Conservation (phyloP, 2,888 invertebrate genomes). For the Nemotelus pantherinus region DNA sequence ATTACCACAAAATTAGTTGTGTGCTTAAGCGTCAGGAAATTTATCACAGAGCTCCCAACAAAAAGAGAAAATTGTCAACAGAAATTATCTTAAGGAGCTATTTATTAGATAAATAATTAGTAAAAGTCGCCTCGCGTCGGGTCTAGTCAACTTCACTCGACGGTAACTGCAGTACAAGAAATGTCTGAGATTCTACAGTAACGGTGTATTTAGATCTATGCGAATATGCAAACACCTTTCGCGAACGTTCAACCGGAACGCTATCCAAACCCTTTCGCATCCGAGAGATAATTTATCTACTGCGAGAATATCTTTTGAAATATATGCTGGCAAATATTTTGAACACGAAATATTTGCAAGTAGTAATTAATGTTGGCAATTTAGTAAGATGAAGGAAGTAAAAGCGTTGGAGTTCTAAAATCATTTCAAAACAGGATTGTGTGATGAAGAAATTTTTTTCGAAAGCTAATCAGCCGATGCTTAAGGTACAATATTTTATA, state of each 20-base stretch:
- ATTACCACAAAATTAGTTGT: constrained; percentile 45
- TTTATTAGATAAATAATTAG: constrained; percentile 46
- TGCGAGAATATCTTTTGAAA: background rate
- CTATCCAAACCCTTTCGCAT: background rate
- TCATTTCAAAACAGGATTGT: too few relatives aligned
- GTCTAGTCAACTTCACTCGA: background rate
- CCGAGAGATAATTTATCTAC: background rate
- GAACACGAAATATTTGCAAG: constrained; percentile 11
- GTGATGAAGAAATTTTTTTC: too few relatives aligned
- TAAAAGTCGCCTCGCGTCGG: background rate
- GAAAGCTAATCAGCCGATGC: too few relatives aligned
- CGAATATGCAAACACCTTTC: too few relatives aligned
- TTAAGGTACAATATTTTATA: too few relatives aligned
- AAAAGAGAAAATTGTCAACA: constrained; percentile 44
- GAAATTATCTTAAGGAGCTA: constrained; percentile 45
- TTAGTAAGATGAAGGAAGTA: too few relatives aligned
- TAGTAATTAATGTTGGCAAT: background rate
- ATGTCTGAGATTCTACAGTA: too few relatives aligned
- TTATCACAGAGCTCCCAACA: constrained; percentile 31
- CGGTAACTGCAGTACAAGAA: too few relatives aligned
- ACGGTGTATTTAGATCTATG: too few relatives aligned
- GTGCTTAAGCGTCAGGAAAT: constrained; percentile 42
- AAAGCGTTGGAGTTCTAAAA: too few relatives aligned
- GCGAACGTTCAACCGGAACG: too few relatives aligned
- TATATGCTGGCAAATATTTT: constrained; percentile 15